phyloP scores from a whole-genome alignment of 2,797 vertebrate genomes.

The Champsocephalus gunnari region DNA sequence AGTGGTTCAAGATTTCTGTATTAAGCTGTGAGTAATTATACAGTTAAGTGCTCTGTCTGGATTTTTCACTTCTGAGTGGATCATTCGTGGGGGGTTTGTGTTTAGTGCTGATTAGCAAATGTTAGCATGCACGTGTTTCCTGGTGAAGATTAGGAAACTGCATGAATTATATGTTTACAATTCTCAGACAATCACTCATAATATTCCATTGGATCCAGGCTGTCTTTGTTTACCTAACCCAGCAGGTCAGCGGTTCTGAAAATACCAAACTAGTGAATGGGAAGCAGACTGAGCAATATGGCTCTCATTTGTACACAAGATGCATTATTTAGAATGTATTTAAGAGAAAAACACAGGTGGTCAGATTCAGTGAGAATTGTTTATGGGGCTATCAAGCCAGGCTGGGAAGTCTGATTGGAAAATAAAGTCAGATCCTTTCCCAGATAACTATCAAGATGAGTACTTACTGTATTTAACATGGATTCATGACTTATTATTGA shows the following conservation, averaged over 20 bases:
- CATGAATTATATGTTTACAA: conserved; percentile 35
- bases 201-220: conserved; percentile 59
- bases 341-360: conserved; percentile 16
- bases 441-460: conserved; percentile 43
- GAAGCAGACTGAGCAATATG: conserved; percentile 65
- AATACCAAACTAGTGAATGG: conserved; percentile 75
- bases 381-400: conserved; percentile 37
- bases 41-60: conserved; percentile 11
- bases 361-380: conserved; percentile 20
- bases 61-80: background rate
- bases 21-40: conserved; percentile 23
- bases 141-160: conserved; percentile 10
- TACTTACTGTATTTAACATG: conserved; percentile 22
- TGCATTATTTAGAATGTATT: conserved; percentile 3
- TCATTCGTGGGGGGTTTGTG: background rate
- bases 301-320: conserved; percentile 4
- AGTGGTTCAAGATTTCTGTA: conserved; percentile 15
- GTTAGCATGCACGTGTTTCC: background rate
- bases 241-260: conserved; percentile 38
- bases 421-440: conserved; percentile 42
- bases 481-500: conserved; percentile 1
- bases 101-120: background rate
- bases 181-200: conserved; percentile 60
- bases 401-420: conserved; percentile 41
- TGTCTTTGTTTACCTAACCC: conserved; percentile 16